These are phyloP conservation scores for Sialis lutaria DNA, from an alignment of 2,888 invertebrate species.

Conservation along the genomic window DNA sequence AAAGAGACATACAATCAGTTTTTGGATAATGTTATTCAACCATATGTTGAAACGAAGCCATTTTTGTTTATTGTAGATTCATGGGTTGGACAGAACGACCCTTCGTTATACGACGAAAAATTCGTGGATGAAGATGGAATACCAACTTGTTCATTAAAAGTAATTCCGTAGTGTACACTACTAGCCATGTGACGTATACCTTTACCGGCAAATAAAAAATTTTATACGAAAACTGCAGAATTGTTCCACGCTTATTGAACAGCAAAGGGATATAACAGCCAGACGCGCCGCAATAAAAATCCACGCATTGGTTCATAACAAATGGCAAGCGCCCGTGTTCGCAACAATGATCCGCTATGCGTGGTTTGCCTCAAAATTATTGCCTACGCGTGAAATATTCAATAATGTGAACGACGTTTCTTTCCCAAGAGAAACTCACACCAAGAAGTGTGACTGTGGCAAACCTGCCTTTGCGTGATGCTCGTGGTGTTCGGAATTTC, in stretches of 20 bases:
- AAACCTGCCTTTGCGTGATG: slow-evolving; percentile 7
- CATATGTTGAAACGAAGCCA: slow-evolving; percentile 8
- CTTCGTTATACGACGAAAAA: no score
- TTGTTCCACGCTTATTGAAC: no score
- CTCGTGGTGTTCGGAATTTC: slow-evolving; percentile 5
- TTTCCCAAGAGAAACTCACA: slow-evolving; percentile 7
- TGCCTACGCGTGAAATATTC: slow-evolving; percentile 7
- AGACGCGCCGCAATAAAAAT: slow-evolving; percentile 12
- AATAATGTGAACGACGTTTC: slow-evolving; percentile 10
- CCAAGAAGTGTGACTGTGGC: slow-evolving; percentile 5
- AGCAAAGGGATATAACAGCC: slow-evolving; percentile 8
- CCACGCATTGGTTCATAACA: slow-evolving; percentile 10
- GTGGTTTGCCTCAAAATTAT: slow-evolving; percentile 10
- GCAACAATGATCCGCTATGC: slow-evolving; percentile 10
- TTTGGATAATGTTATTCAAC: slow-evolving; percentile 9
- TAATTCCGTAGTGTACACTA: no score
- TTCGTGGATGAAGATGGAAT: no score
- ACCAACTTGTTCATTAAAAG: no score
- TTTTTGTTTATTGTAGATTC: slow-evolving; percentile 9
- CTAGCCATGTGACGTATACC: slow-evolving; percentile 11
- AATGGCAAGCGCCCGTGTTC: slow-evolving; percentile 9
- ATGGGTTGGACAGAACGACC: no score
- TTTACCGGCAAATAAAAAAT: slow-evolving; percentile 11
- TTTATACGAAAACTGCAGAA: no score
- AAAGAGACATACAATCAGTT: slow-evolving; percentile 7